Conservation (phyloP, 53 echinoderm and acorn worm genomes). For the Echinometra lucunter region DNA sequence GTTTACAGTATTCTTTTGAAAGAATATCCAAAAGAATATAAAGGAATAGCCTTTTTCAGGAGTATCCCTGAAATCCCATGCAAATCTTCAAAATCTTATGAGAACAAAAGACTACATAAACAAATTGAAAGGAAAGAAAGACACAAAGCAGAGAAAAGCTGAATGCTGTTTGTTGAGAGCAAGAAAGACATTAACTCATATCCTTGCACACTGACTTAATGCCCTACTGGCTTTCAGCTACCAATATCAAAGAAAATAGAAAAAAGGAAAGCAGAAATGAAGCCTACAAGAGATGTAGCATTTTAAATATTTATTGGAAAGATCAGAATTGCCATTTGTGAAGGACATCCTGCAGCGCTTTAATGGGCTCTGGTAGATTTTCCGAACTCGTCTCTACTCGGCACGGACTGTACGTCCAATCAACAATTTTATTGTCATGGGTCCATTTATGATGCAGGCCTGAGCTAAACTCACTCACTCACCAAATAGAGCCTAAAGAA, state of each 20-base stretch:
- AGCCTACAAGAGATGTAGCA: slow-evolving; percentile 1
- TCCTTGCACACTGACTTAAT: not conserved
- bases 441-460: slow-evolving; percentile 34
- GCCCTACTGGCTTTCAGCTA: not conserved
- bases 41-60: too few species aligned
- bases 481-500: slow-evolving; percentile 55
- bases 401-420: slow-evolving; percentile 26
- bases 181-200: not conserved
- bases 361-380: slow-evolving; percentile 54
- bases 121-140: too few species aligned
- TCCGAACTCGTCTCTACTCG: slow-evolving; percentile 3
- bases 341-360: slow-evolving; percentile 28
- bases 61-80: too few species aligned
- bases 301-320: slow-evolving; percentile 57
- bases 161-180: too few species aligned
- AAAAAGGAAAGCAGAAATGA: not conserved
- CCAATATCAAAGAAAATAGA: not conserved
- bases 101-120: not conserved
- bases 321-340: slow-evolving; percentile 59
- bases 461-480: slow-evolving; percentile 50
- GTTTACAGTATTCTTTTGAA: too few species aligned
- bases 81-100: too few species aligned
- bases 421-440: slow-evolving; percentile 52
- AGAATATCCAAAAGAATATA: too few species aligned
- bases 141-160: too few species aligned